These are phyloP conservation scores for Enteromius paludinosus DNA, from an alignment of 2,797 vertebrate species.

Conservation along the genomic window DNA sequence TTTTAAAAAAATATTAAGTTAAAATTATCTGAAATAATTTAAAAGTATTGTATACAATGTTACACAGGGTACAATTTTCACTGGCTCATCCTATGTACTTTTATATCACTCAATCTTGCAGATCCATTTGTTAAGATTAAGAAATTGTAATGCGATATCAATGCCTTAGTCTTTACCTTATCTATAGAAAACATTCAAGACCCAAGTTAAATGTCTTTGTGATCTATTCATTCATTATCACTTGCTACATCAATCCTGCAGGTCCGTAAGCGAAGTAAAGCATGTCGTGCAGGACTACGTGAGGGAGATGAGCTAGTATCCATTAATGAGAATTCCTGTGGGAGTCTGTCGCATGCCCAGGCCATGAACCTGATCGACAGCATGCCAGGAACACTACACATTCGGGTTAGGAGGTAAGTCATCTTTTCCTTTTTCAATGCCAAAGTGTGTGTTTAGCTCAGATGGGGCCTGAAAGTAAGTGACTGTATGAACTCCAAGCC, in stretches of 20 bases:
- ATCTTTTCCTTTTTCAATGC: background rate
- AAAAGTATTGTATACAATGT: background rate
- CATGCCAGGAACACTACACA: conserved; percentile 84
- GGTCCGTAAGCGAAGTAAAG: conserved; percentile 98
- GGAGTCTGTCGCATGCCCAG: conserved; percentile 88
- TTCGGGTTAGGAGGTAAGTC: conserved; percentile 88
- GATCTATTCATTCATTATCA: conserved; percentile 22
- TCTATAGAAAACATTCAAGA: background rate
- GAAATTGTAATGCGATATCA: background rate
- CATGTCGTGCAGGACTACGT: conserved; percentile 90
- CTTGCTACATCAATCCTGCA: conserved; percentile 64
- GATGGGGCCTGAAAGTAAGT: background rate
- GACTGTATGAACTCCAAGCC: conserved; percentile 9
- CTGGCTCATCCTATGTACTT: background rate
- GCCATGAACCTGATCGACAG: conserved; percentile 95
- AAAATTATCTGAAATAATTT: background rate
- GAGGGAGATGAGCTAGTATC: conserved; percentile 92
- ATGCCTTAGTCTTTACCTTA: background rate
- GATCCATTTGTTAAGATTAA: background rate
- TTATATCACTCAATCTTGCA: background rate
- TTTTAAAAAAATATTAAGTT: background rate
- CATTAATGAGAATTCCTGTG: conserved; percentile 91
- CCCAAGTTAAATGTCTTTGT: background rate
- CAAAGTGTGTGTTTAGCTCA: background rate
- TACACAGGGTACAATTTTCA: background rate